phyloP scores from a whole-genome alignment of 2,797 vertebrate genomes.

The Meriones psammophilus region DNA sequence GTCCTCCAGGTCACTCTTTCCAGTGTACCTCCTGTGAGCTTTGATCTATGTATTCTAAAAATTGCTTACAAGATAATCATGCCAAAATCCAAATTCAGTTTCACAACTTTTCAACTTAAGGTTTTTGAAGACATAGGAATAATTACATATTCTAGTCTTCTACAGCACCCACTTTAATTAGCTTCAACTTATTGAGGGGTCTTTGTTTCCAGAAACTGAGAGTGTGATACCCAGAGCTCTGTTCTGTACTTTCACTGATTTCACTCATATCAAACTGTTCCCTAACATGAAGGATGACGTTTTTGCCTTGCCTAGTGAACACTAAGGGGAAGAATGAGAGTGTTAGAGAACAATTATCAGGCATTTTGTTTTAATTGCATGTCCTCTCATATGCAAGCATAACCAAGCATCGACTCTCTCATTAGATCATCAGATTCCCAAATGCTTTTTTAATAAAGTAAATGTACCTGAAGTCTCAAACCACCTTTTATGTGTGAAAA shows the following conservation, averaged over 20 bases:
- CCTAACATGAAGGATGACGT: neutral
- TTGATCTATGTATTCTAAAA: neutral
- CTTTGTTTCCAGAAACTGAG: neutral
- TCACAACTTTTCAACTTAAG: conserved; percentile 21
- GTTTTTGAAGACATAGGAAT: neutral
- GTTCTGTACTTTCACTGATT: neutral
- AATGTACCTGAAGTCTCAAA: neutral
- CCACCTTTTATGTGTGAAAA: neutral
- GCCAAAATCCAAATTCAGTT: neutral
- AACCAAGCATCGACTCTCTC: neutral
- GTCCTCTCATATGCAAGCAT: neutral
- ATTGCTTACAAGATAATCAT: neutral
- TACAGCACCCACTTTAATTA: neutral
- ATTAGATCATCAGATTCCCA: neutral
- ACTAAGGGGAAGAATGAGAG: neutral
- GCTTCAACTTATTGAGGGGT: neutral
- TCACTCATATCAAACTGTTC: neutral
- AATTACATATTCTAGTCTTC: neutral
- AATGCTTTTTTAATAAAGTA: neutral
- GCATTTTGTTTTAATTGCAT: neutral
- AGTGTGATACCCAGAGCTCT: neutral
- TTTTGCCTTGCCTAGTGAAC: neutral
- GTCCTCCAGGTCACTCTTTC: neutral
- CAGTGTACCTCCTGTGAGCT: neutral
- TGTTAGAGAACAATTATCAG: too few relatives aligned